A percentile compares a stretch with the other conserved stretches of the same genome.
Evolutionary conservation across 2,113 vertebrate species (phyloP).

Genomic region (Psephotus haematonotus): DNA sequence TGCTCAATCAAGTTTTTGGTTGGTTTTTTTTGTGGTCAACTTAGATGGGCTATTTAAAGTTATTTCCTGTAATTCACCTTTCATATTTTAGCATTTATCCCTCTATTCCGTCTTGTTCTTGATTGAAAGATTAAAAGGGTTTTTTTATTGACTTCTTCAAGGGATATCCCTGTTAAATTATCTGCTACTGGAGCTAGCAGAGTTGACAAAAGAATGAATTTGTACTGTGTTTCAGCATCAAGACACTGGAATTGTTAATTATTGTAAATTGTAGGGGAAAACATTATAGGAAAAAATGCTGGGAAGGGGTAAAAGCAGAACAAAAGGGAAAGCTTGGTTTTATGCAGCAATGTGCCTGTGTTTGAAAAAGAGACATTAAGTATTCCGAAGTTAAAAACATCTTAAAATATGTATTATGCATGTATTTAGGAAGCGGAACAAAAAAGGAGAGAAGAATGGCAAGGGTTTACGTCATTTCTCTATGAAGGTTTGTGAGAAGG

Average conservation of each 20-base stretch:
- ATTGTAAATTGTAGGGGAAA: background rate
- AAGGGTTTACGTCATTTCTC: conserved; percentile 98
- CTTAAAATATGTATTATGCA: conserved; percentile 36
- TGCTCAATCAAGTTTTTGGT: background rate
- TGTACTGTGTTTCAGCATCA: background rate
- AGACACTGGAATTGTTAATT: background rate
- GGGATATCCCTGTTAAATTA: background rate
- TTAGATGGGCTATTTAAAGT: background rate
- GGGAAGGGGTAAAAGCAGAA: background rate
- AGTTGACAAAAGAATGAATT: background rate
- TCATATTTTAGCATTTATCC: background rate
- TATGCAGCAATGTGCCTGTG: conserved; percentile 7
- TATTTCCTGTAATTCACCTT: background rate
- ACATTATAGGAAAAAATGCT: background rate
- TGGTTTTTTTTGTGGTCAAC: background rate
- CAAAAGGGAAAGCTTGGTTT: background rate
- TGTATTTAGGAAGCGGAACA: conserved; percentile 87
- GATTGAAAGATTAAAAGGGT: background rate
- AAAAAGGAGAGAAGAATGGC: conserved; percentile 99
- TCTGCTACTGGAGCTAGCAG: background rate
- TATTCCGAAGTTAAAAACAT: conserved; percentile 41
- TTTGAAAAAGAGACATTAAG: conserved; percentile 43
- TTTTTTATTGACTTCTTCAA: background rate
- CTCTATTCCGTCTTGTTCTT: background rate
- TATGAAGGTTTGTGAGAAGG: conserved; percentile 99